Percentiles rank a stretch among this genome's conserved stretches.
These are phyloP conservation scores for Eutrigla gurnardus DNA, from an alignment of 2,797 vertebrate species.

Conservation along the genomic window DNA sequence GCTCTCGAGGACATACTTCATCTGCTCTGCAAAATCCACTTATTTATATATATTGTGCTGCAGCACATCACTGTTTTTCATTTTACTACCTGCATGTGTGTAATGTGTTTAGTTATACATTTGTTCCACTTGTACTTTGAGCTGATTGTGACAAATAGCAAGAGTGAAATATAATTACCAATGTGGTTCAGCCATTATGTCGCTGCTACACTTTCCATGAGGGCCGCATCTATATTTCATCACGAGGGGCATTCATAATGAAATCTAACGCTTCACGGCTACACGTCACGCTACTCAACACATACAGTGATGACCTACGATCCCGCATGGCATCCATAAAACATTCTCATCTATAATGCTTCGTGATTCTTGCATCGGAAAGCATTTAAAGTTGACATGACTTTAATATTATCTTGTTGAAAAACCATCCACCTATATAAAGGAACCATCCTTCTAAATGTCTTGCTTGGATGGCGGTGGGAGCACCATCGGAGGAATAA, in stretches of 20 bases:
- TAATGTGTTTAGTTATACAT: background rate
- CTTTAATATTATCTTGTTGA: background rate
- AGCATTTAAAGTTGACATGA: background rate
- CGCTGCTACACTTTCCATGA: background rate
- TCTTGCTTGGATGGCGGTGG: background rate
- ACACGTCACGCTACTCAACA: background rate
- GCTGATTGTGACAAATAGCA: background rate
- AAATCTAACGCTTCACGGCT: background rate
- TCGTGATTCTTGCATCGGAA: background rate
- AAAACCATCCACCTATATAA: background rate
- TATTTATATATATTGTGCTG: constrained; percentile 37
- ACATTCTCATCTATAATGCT: background rate
- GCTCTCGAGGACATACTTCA: constrained; percentile 37
- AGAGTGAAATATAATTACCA: background rate
- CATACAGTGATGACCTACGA: background rate
- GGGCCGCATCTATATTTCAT: no score
- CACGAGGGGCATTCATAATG: background rate
- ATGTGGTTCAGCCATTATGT: background rate
- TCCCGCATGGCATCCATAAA: background rate
- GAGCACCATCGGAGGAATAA: constrained; percentile 13
- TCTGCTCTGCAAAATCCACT: constrained; percentile 25
- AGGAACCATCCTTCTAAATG: background rate
- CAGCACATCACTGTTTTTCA: constrained; percentile 9
- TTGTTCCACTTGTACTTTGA: background rate
- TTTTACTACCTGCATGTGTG: background rate